Evolutionary conservation across 2,797 vertebrate genomes (phyloP).

Genomic region (Rhynchotus rufescens): DNA sequence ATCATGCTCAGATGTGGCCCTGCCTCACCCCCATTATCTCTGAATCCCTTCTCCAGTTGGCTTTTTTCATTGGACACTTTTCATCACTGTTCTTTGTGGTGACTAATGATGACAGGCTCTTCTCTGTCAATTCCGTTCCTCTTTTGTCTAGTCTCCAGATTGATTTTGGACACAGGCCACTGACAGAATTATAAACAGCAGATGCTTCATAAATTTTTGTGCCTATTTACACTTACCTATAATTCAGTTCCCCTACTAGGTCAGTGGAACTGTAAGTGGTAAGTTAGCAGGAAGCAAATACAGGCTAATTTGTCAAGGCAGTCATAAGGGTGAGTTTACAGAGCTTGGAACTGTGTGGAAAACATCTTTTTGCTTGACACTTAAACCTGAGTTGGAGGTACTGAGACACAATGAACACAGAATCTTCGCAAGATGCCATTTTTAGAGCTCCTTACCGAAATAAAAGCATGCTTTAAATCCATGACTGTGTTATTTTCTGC

Average conservation of each 20-base stretch:
- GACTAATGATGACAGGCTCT: slow-evolving; percentile 17
- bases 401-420: neutral
- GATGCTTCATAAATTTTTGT: slow-evolving; percentile 25
- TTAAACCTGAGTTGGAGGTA: slow-evolving; percentile 32
- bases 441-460: slow-evolving; percentile 57
- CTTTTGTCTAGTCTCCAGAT: neutral
- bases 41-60: neutral
- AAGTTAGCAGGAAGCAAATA: slow-evolving; percentile 24
- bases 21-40: neutral
- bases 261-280: slow-evolving; percentile 17
- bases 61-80: neutral
- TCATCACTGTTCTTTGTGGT: neutral
- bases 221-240: neutral
- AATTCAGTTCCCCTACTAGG: slow-evolving; percentile 28
- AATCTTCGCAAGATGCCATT: slow-evolving; percentile 28
- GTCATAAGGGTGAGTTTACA: slow-evolving; percentile 19
- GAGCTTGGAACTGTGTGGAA: slow-evolving; percentile 31
- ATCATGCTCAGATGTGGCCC: neutral
- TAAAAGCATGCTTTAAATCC: slow-evolving; percentile 51
- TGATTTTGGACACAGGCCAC: slow-evolving; percentile 38
- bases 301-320: slow-evolving; percentile 34
- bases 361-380: slow-evolving; percentile 30
- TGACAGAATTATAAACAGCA: slow-evolving; percentile 29
- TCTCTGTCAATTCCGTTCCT: neutral
- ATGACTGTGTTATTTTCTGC: slow-evolving; percentile 30